These are phyloP conservation scores for Amazona vittata DNA, from an alignment of 2,113 vertebrate species.

Conservation along the genomic window DNA sequence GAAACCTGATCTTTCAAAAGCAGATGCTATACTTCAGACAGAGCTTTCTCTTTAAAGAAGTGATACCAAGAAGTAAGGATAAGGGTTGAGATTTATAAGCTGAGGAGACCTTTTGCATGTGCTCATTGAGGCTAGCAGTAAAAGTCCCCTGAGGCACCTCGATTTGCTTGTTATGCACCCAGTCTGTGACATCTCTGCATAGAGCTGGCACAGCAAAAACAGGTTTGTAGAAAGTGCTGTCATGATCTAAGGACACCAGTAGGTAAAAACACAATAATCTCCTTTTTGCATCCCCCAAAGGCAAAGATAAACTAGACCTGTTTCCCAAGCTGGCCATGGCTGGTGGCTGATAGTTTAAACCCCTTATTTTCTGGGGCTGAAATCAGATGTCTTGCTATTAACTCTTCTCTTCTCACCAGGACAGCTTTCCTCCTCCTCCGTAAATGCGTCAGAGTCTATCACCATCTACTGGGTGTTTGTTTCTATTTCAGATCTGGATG, in stretches of 20 bases:
- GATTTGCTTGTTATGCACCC: not conserved
- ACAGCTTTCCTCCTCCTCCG: not conserved
- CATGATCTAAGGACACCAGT: not conserved
- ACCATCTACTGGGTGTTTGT: not conserved
- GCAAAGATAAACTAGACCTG: not conserved
- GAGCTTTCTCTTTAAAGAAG: not conserved
- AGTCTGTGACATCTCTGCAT: fast-evolving
- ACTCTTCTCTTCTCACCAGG: not conserved
- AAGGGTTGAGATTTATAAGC: not conserved
- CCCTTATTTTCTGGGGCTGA: not conserved
- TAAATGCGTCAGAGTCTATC: not conserved
- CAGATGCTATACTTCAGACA: not conserved
- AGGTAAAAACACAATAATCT: not conserved
- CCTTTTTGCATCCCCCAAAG: not conserved
- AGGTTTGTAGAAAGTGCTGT: not conserved
- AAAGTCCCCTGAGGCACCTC: not conserved
- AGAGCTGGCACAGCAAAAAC: not conserved
- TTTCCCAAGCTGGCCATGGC: not conserved
- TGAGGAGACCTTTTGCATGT: not conserved
- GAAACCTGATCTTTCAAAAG: not conserved
- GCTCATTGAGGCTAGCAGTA: not conserved
- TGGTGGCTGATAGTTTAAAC: not conserved
- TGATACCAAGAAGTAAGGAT: not conserved
- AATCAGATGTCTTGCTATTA: not conserved
- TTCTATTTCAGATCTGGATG: not conserved